A percentile compares a stretch with the other conserved stretches of the same genome.
Conservation (phyloP, 2,888 invertebrate genomes). For the Dryadula phaetusa region DNA sequence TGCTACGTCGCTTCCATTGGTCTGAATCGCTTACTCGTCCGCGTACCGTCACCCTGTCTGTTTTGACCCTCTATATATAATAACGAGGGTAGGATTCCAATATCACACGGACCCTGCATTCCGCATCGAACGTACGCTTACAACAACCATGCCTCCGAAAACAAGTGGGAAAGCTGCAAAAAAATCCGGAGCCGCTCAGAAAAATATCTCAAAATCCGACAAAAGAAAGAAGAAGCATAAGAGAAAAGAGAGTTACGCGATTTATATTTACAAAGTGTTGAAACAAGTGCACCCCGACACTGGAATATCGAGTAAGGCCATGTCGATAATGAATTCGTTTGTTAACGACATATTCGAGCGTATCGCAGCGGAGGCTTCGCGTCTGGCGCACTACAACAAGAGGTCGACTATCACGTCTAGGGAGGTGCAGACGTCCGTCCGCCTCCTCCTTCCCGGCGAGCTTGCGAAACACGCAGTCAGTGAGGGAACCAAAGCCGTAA, state of each 20-base stretch:
- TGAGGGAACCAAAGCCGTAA: slow-evolving; percentile 87
- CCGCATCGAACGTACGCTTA: not conserved
- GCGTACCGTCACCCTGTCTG: slow-evolving; percentile 20
- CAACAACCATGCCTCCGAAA: slow-evolving; percentile 58
- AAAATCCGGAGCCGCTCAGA: slow-evolving; percentile 83
- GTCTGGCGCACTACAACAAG: slow-evolving; percentile 87
- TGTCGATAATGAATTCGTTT: slow-evolving; percentile 89
- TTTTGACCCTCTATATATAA: slow-evolving; percentile 21
- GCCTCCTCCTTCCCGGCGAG: slow-evolving; percentile 87
- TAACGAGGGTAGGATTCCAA: slow-evolving; percentile 6
- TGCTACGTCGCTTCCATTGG: slow-evolving; percentile 23
- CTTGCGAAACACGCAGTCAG: slow-evolving; percentile 88
- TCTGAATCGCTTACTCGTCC: slow-evolving; percentile 25
- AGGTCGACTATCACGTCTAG: slow-evolving; percentile 87
- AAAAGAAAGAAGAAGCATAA: slow-evolving; percentile 84
- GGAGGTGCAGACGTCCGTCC: slow-evolving; percentile 88
- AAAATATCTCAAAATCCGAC: slow-evolving; percentile 83
- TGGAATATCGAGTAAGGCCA: slow-evolving; percentile 80
- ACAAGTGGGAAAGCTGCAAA: slow-evolving; percentile 73
- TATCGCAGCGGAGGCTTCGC: slow-evolving; percentile 86
- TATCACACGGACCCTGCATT: slow-evolving; percentile 10
- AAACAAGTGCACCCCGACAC: slow-evolving; percentile 88
- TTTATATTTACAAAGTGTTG: slow-evolving; percentile 86
- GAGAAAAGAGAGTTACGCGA: slow-evolving; percentile 84
- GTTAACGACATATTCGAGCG: slow-evolving; percentile 90